phyloP scores from a whole-genome alignment of 2,113 vertebrate genomes.

The Xenopus laevis region DNA sequence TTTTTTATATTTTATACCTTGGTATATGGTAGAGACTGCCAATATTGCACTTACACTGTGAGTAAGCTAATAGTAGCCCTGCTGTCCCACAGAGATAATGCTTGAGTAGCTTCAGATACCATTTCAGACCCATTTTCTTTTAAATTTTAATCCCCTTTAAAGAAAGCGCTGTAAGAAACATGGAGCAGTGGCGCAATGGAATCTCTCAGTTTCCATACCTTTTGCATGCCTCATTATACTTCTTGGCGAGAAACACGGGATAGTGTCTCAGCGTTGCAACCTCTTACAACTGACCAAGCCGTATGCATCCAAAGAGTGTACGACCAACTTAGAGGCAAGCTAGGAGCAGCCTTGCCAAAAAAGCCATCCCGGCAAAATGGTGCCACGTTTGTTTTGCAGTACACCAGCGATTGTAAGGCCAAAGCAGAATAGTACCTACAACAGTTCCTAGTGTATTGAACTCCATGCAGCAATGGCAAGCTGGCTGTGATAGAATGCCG shows the following conservation, averaged over 20 bases:
- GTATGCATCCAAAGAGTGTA: neutral
- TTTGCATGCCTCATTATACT: conserved; percentile 37
- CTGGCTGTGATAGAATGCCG: neutral
- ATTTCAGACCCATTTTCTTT: neutral
- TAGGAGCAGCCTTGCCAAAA: neutral
- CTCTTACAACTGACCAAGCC: conserved; percentile 29
- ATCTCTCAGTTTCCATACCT: conserved; percentile 24
- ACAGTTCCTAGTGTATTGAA: neutral
- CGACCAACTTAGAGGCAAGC: neutral
- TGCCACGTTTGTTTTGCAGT: neutral
- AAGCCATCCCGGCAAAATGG: neutral
- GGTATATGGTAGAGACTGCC: too few relatives aligned
- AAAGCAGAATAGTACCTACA: neutral
- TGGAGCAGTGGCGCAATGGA: neutral
- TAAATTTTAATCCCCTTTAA: neutral
- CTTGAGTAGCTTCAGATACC: too few relatives aligned
- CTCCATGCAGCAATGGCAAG: conserved; percentile 3
- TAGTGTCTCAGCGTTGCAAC: conserved; percentile 21
- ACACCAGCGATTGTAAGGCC: neutral
- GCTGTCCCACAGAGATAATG: too few relatives aligned
- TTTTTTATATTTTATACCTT: too few relatives aligned
- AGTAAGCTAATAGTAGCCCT: too few relatives aligned
- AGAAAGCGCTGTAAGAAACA: neutral
- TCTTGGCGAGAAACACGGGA: conserved; percentile 33
- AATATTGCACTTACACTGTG: too few relatives aligned